phyloP scores from a whole-genome alignment of 2,888 invertebrate genomes.

The Cremastinae sp. region DNA sequence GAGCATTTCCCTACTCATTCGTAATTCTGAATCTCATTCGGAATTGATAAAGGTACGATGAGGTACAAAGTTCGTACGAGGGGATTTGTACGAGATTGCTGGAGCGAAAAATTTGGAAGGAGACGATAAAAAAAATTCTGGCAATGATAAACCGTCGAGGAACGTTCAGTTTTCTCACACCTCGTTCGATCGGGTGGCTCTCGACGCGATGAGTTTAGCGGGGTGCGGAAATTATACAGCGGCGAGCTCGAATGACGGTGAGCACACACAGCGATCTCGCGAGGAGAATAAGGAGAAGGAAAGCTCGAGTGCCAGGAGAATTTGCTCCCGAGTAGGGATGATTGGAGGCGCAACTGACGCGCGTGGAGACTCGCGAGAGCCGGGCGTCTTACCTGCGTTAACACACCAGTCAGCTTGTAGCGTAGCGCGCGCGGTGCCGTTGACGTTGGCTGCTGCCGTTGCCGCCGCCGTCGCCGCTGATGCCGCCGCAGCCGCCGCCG shows the following conservation, averaged over 20 bases:
- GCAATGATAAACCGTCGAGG: too few relatives aligned
- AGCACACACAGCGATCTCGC: conserved; percentile 2
- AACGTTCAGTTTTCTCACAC: conserved; percentile 40
- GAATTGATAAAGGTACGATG: too few relatives aligned
- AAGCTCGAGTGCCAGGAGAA: too few relatives aligned
- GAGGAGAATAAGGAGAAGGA: not conserved
- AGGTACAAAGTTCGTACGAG: too few relatives aligned
- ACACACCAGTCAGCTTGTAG: conserved; percentile 73
- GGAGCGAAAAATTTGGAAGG: too few relatives aligned
- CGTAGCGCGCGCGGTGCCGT: conserved; percentile 52
- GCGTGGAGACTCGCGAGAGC: conserved; percentile 48
- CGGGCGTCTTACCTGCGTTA: conserved; percentile 69
- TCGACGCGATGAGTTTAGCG: conserved; percentile 40
- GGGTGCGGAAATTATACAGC: conserved; percentile 37
- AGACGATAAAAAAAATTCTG: too few relatives aligned
- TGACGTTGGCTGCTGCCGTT: conserved; percentile 36
- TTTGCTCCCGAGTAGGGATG: conserved; percentile 54
- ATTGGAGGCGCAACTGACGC: conserved; percentile 53
- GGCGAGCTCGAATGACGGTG: conserved; percentile 16
- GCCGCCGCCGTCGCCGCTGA: conserved; percentile 43
- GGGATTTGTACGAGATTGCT: too few relatives aligned
- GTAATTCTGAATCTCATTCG: too few relatives aligned
- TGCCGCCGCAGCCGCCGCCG: conserved; percentile 16
- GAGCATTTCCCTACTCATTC: too few relatives aligned
- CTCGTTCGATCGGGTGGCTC: conserved; percentile 24